Percentiles rank a stretch among this genome's conserved stretches.
These are phyloP conservation scores for Ophiodon elongatus DNA, from an alignment of 2,113 vertebrate genomes.

Conservation along the genomic window DNA sequence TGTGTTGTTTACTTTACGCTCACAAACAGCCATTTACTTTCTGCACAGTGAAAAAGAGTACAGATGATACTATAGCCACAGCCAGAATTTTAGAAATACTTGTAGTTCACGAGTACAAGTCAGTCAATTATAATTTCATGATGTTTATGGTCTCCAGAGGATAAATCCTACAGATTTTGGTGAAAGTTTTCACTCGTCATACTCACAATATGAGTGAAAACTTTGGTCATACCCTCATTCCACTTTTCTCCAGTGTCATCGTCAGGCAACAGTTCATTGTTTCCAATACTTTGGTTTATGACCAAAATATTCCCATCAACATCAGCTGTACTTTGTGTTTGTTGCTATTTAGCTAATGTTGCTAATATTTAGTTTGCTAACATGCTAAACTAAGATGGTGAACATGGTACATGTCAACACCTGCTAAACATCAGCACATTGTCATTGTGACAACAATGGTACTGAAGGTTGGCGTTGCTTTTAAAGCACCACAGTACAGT, in stretches of 20 bases:
- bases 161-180: neutral
- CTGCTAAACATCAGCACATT: neutral
- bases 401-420: neutral
- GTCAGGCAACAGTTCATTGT: neutral
- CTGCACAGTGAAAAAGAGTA: neutral
- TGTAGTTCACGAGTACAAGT: neutral
- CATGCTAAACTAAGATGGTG: neutral
- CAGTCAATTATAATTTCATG: neutral
- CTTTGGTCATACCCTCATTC: neutral
- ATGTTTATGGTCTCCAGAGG: neutral
- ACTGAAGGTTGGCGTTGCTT: too few species aligned
- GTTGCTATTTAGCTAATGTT: neutral
- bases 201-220: neutral
- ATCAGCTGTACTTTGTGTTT: neutral
- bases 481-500: neutral
- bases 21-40: slow-evolving; percentile 14
- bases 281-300: neutral
- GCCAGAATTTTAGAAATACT: neutral
- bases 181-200: neutral
- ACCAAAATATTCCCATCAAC: neutral
- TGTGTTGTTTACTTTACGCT: slow-evolving; percentile 52
- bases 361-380: neutral
- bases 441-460: neutral
- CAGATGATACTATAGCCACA: neutral
- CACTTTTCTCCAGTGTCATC: neutral